A percentile compares a stretch with the other conserved stretches of the same genome.
These are phyloP conservation scores for Drosophila ustulata DNA, from an alignment of 2,888 invertebrate genomes.

Conservation along the genomic window DNA sequence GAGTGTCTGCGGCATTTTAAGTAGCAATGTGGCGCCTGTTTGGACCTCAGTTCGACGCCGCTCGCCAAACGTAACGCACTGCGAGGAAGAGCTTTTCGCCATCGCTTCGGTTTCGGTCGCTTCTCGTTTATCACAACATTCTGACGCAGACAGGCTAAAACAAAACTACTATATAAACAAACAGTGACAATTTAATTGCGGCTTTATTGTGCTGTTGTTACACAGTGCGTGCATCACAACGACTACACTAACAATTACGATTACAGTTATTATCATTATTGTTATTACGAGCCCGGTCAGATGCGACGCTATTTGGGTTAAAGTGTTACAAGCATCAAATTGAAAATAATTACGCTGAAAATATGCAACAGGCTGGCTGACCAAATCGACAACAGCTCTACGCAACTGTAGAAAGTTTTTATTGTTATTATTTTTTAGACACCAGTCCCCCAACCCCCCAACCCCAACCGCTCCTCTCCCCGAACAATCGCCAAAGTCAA, in stretches of 20 bases:
- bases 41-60: slow-evolving; percentile 52
- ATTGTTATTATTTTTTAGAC: slow-evolving; percentile 63
- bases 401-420: slow-evolving; percentile 75
- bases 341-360: slow-evolving; percentile 64
- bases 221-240: slow-evolving; percentile 14
- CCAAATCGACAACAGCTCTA: slow-evolving; percentile 45
- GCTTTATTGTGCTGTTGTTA: slow-evolving; percentile 6
- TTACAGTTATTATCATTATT: slow-evolving; percentile 29
- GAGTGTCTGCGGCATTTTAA: slow-evolving; percentile 38
- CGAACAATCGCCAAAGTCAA: slow-evolving; percentile 49
- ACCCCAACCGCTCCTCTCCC: not conserved
- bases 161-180: slow-evolving; percentile 21
- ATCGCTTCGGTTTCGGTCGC: slow-evolving; percentile 10
- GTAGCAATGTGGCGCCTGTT: slow-evolving; percentile 33
- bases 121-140: slow-evolving; percentile 37
- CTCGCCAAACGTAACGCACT: slow-evolving; percentile 36
- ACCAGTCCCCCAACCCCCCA: not conserved
- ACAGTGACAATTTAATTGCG: slow-evolving; percentile 33
- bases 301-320: slow-evolving; percentile 20
- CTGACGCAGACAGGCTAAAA: slow-evolving; percentile 14
- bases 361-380: slow-evolving; percentile 50
- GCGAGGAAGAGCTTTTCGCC: not conserved
- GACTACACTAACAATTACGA: slow-evolving; percentile 20
- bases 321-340: slow-evolving; percentile 44
- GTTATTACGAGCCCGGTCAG: slow-evolving; percentile 50